A percentile compares a stretch with the other conserved stretches of the same genome.
These are phyloP conservation scores for Odontothrips loti DNA, from an alignment of 2,888 invertebrate genomes.

Conservation along the genomic window DNA sequence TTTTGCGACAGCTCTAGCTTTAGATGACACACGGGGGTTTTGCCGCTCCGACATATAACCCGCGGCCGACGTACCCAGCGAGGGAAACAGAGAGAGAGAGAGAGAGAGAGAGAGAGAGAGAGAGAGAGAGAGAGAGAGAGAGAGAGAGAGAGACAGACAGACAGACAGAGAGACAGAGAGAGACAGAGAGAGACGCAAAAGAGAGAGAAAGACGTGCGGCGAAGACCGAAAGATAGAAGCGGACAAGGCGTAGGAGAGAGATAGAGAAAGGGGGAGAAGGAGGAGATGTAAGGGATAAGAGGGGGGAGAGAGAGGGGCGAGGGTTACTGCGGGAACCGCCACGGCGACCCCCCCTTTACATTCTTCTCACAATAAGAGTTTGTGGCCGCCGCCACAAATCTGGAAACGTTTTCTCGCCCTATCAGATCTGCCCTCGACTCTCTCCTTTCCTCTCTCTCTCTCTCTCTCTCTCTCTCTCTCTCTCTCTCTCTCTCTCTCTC, in stretches of 20 bases:
- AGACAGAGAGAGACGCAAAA: not conserved
- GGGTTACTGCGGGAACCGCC: not conserved
- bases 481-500: constrained; percentile 22
- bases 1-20: not conserved
- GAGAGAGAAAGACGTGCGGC: not conserved
- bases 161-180: not conserved
- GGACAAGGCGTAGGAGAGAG: not conserved
- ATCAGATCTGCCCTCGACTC: not conserved
- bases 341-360: not conserved
- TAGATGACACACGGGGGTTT: not conserved
- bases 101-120: not conserved
- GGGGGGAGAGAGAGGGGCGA: too few relatives aligned
- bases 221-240: not conserved
- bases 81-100: not conserved
- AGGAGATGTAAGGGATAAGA: not conserved
- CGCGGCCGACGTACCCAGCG: too few relatives aligned
- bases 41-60: too few relatives aligned
- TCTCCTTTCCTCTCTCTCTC: not conserved
- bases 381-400: not conserved
- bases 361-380: not conserved
- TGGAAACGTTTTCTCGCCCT: constrained; percentile 12
- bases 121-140: not conserved
- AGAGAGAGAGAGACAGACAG: not conserved
- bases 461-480: constrained; percentile 16
- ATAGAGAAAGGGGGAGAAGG: not conserved